Base-by-base conservation (phyloP, 2,797 vertebrate genomes). In the Danionella dracula region DNA sequence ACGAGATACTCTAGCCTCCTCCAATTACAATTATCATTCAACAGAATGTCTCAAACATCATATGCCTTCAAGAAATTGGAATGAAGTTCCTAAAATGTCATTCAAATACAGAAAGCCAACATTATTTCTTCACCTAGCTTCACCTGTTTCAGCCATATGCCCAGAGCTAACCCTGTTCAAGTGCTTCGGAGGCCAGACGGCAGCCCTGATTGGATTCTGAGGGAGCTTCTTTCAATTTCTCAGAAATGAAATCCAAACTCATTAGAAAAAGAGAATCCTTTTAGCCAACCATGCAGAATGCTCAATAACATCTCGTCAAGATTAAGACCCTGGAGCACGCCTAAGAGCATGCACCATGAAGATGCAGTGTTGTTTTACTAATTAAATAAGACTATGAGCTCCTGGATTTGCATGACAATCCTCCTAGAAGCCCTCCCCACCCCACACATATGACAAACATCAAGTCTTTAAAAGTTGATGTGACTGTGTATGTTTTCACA, bases 161-260 rank as follows among this genome's bases (percentile, higher is more conserved):
- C 50, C 27, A 58, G 19, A 8, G 40, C 40, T 42, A 71, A 50
- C 54, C 41, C 20, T 12, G 23, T 57, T 5, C 56, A 70, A 53
- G 66, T 42, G 41, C 56, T 49, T 4, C 38, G 31, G 16, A 49
- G 54, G 23, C 57, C 69, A 70, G 62, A 68, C 41, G 27, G 64
- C 38, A 71, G 68, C 45, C 48, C 68, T 73, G 71, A 73, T 63
- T 54, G 61, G 73, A 78, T 70, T 51, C 49, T 38, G 45, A 27
- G 56, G 23, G 61, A 71, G 61, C 50, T 40, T 76, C 53, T 70
- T 59, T 63, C 55, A 45, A 68, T 73, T 71, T 74, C 71, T 69
- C 48, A 21, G 65, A 65, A 78, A 80, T 76, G 67, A 73, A 80
- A 78, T 78, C 67, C 71, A 71, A 76, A 75, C 46, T 61, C 74